Conservation (phyloP, 2,113 vertebrate species). For the Otis tarda region DNA sequence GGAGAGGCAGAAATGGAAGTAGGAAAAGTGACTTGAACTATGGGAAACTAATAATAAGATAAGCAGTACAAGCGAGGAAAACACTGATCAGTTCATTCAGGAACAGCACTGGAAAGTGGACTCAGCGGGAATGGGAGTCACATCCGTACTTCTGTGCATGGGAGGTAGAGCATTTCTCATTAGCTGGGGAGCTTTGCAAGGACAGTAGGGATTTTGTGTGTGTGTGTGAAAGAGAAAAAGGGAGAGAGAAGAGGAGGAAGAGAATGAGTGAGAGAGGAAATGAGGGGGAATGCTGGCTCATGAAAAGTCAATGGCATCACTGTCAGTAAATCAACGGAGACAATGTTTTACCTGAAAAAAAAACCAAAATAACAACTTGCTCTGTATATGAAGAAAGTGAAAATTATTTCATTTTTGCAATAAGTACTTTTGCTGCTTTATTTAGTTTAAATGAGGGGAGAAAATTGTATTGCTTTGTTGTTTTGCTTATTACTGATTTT, state of each 20-base stretch:
- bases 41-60: not conserved
- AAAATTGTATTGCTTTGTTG: not conserved
- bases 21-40: not conserved
- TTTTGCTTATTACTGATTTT: not conserved
- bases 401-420: not conserved
- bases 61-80: not conserved
- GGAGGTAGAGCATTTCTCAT: not conserved
- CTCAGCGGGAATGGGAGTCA: not conserved
- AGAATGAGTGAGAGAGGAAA: not conserved
- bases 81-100: not conserved
- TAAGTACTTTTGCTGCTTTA: not conserved
- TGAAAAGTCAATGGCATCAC: not conserved
- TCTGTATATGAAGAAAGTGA: not conserved
- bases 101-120: not conserved
- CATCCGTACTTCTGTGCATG: rapidly evolving
- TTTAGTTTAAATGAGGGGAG: not conserved
- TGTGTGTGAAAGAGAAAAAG: not conserved
- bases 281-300: not conserved
- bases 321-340: not conserved
- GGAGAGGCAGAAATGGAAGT: not conserved
- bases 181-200: not conserved
- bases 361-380: not conserved
- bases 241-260: not conserved
- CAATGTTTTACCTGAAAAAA: not conserved
- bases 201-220: not conserved